These are phyloP conservation scores for Microtus pennsylvanicus DNA, from an alignment of 2,113 vertebrate genomes.

Conservation along the genomic window DNA sequence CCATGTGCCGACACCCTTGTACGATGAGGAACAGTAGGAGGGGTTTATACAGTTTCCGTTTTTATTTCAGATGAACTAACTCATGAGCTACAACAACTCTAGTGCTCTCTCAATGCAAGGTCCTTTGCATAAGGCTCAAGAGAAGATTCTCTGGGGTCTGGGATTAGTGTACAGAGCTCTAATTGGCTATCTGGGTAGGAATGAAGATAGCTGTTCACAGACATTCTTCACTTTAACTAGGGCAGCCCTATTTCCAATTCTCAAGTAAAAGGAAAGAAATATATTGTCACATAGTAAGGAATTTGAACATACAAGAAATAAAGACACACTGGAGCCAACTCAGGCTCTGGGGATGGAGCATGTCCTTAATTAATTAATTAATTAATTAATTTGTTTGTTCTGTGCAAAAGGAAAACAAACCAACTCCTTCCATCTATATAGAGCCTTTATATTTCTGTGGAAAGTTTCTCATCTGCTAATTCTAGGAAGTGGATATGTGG, in stretches of 20 bases:
- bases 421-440: neutral
- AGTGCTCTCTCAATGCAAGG: neutral
- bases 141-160: conserved; percentile 11
- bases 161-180: neutral
- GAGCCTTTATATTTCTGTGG: neutral
- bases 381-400: neutral
- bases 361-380: neutral
- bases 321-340: neutral
- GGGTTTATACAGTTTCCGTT: neutral
- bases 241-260: conserved; percentile 34
- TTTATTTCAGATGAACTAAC: conserved; percentile 23
- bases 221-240: conserved; percentile 48
- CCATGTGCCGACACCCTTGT: neutral
- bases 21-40: neutral
- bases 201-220: neutral
- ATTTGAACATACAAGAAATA: conserved; percentile 30
- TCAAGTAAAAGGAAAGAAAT: conserved; percentile 24
- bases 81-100: neutral
- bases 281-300: neutral
- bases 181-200: conserved; percentile 28
- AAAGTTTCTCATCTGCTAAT: neutral
- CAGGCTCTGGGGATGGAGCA: neutral
- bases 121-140: neutral
- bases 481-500: neutral
- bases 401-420: neutral